Percentiles rank a stretch among this genome's conserved stretches.
These are phyloP conservation scores for Diuraphis noxia DNA, from an alignment of 1,140 invertebrate species.

Conservation along the genomic window DNA sequence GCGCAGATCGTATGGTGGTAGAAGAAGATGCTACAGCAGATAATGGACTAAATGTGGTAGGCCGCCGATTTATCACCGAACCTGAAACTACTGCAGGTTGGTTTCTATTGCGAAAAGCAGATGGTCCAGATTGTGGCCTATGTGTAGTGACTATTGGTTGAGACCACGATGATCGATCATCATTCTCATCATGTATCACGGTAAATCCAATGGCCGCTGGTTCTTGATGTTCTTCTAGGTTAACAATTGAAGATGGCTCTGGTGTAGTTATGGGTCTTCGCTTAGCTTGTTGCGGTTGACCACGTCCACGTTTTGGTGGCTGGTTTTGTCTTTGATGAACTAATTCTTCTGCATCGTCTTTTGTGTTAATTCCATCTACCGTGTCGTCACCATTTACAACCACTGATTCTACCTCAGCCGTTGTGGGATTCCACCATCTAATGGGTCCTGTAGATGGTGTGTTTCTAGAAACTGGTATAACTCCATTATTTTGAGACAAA, in stretches of 20 bases:
- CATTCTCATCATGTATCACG: conserved; percentile 12
- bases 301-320: background rate
- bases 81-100: background rate
- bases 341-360: background rate
- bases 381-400: background rate
- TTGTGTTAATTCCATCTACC: background rate
- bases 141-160: conserved; percentile 32
- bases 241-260: background rate
- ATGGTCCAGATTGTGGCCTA: background rate
- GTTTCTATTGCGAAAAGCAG: conserved; percentile 13
- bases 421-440: conserved; percentile 17
- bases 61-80: background rate
- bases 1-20: background rate
- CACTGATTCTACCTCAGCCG: background rate
- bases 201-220: conserved; percentile 21
- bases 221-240: background rate
- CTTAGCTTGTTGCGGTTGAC: background rate
- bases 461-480: background rate
- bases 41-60: conserved; percentile 32
- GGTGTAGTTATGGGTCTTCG: conserved; percentile 2
- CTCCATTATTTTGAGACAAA: background rate
- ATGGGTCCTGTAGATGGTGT: background rate
- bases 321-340: background rate
- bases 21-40: background rate
- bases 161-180: conserved; percentile 11